phyloP scores from a whole-genome alignment of 2,797 vertebrate genomes.

The Aplochiton taeniatus region DNA sequence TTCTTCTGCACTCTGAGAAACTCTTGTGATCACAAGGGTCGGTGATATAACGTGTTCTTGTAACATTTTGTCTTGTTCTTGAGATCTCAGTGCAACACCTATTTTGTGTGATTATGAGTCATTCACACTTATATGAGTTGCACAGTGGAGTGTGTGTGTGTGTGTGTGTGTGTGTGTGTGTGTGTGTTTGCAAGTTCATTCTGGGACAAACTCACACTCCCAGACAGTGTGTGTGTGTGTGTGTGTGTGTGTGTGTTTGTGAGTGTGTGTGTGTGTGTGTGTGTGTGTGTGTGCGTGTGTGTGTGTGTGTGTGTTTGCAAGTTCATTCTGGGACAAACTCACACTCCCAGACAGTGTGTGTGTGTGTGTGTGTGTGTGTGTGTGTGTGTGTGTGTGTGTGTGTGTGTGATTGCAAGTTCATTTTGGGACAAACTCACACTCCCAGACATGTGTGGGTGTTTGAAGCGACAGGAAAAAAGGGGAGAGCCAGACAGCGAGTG shows the following conservation, averaged over 20 bases:
- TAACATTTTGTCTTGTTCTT: conserved; percentile 16
- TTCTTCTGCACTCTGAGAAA: conserved; percentile 24
- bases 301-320: conserved; percentile 28
- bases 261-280: conserved; percentile 27
- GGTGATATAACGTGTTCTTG: neutral
- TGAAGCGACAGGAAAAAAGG: neutral
- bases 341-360: no score
- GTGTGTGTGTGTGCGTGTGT: conserved; percentile 30
- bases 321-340: no score
- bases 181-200: conserved; percentile 38
- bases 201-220: conserved; percentile 13
- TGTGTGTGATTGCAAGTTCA: conserved; percentile 41
- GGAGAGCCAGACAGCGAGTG: conserved; percentile 22
- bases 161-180: conserved; percentile 15
- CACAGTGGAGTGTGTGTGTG: no score
- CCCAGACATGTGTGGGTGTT: neutral
- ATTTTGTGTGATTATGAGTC: neutral
- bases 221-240: neutral
- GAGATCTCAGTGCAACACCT: neutral
- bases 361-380: neutral
- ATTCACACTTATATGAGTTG: no score
- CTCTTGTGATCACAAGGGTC: no score
- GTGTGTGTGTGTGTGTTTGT: conserved; percentile 30
- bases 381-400: conserved; percentile 46
- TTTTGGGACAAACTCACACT: conserved; percentile 14